phyloP scores from a whole-genome alignment of 2,113 vertebrate species.

The Nycticebus coucang region DNA sequence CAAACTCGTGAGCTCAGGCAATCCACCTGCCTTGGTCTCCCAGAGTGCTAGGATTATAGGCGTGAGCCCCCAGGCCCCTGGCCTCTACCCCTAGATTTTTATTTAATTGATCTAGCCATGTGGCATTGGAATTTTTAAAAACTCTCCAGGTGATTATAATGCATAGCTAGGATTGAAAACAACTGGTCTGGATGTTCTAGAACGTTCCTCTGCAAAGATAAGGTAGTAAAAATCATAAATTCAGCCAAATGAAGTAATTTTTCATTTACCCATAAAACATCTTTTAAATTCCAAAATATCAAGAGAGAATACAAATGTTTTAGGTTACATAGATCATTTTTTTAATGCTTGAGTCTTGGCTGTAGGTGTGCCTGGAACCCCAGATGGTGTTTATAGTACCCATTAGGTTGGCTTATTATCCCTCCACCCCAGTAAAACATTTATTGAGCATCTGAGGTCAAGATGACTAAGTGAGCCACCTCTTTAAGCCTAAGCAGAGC shows the following conservation, averaged over 20 bases:
- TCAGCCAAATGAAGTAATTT: conserved; percentile 14
- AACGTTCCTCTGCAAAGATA: not conserved
- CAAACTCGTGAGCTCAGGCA: no score
- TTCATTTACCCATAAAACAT: not conserved
- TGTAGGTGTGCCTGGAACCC: no score
- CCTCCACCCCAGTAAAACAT: not conserved
- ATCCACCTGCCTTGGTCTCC: no score
- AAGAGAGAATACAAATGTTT: no score
- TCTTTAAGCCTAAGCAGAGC: not conserved
- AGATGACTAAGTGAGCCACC: not conserved
- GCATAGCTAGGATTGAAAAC: not conserved
- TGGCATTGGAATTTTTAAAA: conserved; percentile 9
- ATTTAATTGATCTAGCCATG: conserved; percentile 12
- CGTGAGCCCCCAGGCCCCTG: not conserved
- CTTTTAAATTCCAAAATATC: no score
- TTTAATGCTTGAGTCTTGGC: no score
- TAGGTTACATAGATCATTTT: no score
- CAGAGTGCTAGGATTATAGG: no score
- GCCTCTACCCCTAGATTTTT: not conserved
- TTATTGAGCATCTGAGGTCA: not conserved
- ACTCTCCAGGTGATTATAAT: conserved; percentile 10
- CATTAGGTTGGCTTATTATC: no score
- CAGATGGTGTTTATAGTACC: no score
- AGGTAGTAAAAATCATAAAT: not conserved
- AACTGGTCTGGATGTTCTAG: not conserved